Evolutionary conservation across 2,888 invertebrate species (phyloP).

Genomic region (Embidobia sp.): DNA sequence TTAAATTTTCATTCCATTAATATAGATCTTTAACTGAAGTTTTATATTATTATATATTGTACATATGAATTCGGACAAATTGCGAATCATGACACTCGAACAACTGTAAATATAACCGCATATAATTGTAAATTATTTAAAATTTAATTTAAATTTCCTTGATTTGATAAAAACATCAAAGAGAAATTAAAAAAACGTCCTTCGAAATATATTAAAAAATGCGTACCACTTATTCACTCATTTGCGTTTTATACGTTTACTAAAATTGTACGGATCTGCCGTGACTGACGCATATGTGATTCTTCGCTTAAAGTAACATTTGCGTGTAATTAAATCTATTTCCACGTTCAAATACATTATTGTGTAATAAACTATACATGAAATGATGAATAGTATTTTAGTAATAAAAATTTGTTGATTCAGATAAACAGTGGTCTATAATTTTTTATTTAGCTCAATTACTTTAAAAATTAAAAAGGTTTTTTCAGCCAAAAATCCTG

Average conservation of each 20-base stretch:
- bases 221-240: too few species aligned
- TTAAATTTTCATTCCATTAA: too few species aligned
- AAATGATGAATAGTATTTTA: constrained; percentile 56
- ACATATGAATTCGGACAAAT: constrained; percentile 43
- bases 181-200: constrained; percentile 14
- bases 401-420: constrained; percentile 57
- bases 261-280: constrained; percentile 55
- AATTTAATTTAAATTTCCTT: constrained; percentile 21
- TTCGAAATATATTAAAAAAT: constrained; percentile 22
- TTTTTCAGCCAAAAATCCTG: too few species aligned
- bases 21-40: constrained; percentile 18
- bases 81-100: constrained; percentile 39
- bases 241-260: constrained; percentile 39
- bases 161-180: constrained; percentile 12
- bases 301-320: constrained; percentile 45
- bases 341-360: constrained; percentile 45
- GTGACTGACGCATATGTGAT: constrained; percentile 61
- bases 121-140: constrained; percentile 24
- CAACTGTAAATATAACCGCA: constrained; percentile 28
- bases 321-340: constrained; percentile 57
- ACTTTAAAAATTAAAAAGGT: too few species aligned
- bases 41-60: constrained; percentile 47
- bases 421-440: too few species aligned
- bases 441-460: too few species aligned
- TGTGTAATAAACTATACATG: constrained; percentile 42